Evolutionary conservation across 2,113 vertebrate species (phyloP).

Genomic region (Hylia prasina): DNA sequence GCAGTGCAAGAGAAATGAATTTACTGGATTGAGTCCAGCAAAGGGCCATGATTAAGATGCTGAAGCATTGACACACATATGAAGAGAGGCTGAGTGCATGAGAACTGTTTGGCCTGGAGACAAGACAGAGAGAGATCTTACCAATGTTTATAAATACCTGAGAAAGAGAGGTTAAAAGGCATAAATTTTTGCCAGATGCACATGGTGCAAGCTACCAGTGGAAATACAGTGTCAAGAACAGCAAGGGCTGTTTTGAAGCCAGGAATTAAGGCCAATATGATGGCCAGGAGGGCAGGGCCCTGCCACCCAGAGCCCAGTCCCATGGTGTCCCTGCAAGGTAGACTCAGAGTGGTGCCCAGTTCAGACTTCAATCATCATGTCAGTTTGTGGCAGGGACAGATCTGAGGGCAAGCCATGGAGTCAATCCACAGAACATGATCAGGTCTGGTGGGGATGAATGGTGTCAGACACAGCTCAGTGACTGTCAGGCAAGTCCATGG

Average conservation of each 20-base stretch:
- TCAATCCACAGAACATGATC: not conserved
- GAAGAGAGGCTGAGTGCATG: not conserved
- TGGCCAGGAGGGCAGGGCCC: not conserved
- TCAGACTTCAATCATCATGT: not conserved
- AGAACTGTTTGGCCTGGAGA: not conserved
- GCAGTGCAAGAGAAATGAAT: not conserved
- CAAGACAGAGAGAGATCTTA: not conserved
- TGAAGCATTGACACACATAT: rapidly evolving
- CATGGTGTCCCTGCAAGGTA: not conserved
- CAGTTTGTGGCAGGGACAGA: not conserved
- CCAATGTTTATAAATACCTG: not conserved
- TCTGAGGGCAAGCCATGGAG: not conserved
- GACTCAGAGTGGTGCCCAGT: not conserved
- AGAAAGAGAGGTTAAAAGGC: not conserved
- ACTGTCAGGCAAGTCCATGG: not conserved
- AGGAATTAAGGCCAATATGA: not conserved
- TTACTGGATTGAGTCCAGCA: not conserved
- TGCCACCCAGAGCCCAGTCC: not conserved
- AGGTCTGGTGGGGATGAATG: not conserved
- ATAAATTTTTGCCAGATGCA: not conserved
- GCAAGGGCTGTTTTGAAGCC: not conserved
- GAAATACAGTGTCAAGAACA: not conserved
- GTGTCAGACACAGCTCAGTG: not conserved
- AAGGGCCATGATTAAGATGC: not conserved
- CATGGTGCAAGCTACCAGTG: not conserved